Evolutionary conservation across 2,797 vertebrate genomes (phyloP), one percentile per base, ranked within the genome.

Genomic region (Rachycentron canadum): DNA sequence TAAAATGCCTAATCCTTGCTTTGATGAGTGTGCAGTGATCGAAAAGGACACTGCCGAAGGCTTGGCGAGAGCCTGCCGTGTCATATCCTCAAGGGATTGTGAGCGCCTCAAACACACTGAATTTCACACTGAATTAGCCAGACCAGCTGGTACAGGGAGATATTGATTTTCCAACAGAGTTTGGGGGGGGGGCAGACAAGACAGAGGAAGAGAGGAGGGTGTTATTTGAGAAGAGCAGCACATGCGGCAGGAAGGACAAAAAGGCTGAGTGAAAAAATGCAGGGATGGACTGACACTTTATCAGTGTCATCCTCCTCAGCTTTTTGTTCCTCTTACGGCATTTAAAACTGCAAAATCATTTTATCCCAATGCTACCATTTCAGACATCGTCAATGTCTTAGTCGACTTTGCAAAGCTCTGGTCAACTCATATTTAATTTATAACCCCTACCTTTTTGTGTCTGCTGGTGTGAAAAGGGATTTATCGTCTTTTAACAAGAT

Each of bases 111-210:
- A 90, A 90, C 87, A 89, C 89, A 84, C 83, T 76, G 75, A 89
- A 92, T 94, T 93, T 93, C 93, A 94, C 92, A 92, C 82, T 80
- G 85, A 91, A 93, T 94, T 92, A 93, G 86, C 81, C 86, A 72
- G 89, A 84, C 86, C 88, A 93, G 90, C 92, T 93, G 92, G 89
- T 91, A 86, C 73, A 74, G 81, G 80, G 86, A 93, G 92, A 94
- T 93, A 94, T 93, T 90, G 90, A 94, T 93, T 95, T 92, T 91
- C 86, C 79, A 73, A 83, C 77, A 61, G 76, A 83, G 86, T 84
- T 84, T 80, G 90, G 83, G 83, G 69, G 58, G 76, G 59, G 83
- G 73, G 52, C 70, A 71, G 81, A 81, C 68, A 62, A 88, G 77
- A 79, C 64, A 78, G 75, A 76, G 76, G 69, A 76, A 65, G 79